phyloP scores from a whole-genome alignment of 2,888 invertebrate species.

The Himalopsyche kuldschensis region DNA sequence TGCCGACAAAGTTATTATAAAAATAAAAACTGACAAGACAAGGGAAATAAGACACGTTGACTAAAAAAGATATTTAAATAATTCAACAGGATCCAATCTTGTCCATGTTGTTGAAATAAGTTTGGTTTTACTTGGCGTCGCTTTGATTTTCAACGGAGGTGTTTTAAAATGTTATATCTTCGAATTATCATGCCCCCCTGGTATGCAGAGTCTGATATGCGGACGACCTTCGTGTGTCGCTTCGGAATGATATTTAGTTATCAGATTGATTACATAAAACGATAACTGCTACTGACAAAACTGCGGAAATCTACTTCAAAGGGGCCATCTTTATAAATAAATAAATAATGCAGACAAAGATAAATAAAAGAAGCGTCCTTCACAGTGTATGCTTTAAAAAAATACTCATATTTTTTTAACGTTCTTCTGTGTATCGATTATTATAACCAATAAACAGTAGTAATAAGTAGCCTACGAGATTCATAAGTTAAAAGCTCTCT shows the following conservation, averaged over 20 bases:
- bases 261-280: not conserved
- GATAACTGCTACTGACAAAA: not conserved
- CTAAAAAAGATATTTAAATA: not conserved
- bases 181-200: not conserved
- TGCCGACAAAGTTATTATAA: not conserved
- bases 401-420: too few species aligned
- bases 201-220: not conserved
- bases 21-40: not conserved
- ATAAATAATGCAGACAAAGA: not conserved
- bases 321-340: not conserved
- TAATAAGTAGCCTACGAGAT: too few species aligned
- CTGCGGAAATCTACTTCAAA: not conserved
- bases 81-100: not conserved
- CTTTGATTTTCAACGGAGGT: not conserved
- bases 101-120: not conserved
- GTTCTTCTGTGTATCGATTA: not conserved
- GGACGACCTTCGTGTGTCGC: not conserved
- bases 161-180: not conserved
- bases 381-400: not conserved
- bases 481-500: too few species aligned
- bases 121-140: not conserved
- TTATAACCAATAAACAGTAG: too few species aligned
- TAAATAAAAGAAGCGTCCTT: not conserved
- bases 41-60: not conserved
- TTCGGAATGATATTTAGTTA: not conserved